A percentile compares a stretch with the other conserved stretches of the same genome.
These are phyloP conservation scores for Fratercula arctica DNA, from an alignment of 2,797 vertebrate genomes.

Conservation along the genomic window DNA sequence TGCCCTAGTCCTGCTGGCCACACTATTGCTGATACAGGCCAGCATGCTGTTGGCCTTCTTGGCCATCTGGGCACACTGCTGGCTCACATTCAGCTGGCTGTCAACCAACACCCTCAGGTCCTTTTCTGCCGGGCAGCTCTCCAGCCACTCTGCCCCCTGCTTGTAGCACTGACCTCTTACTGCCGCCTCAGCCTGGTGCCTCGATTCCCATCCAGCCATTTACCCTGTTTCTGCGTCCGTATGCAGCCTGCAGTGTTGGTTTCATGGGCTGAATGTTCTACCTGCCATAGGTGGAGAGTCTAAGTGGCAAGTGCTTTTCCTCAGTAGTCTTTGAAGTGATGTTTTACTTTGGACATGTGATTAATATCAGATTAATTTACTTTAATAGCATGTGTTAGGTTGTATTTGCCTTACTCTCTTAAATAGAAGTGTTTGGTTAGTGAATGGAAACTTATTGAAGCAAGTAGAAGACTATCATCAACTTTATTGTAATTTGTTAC, in stretches of 20 bases:
- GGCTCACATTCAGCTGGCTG: background rate
- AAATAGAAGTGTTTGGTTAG: background rate
- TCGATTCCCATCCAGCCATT: fast-evolving
- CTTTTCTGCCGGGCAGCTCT: background rate
- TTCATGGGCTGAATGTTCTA: background rate
- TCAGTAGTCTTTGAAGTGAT: background rate
- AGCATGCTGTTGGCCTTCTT: background rate
- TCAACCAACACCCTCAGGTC: background rate
- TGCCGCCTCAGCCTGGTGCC: background rate
- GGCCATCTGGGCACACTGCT: background rate
- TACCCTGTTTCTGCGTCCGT: background rate
- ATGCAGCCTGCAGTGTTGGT: background rate
- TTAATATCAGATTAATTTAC: background rate
- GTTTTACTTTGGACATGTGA: background rate
- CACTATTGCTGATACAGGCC: background rate
- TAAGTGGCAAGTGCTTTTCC: background rate
- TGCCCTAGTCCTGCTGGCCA: background rate
- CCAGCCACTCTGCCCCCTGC: background rate
- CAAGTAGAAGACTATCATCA: slow-evolving; percentile 26
- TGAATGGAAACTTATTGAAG: slow-evolving; percentile 25
- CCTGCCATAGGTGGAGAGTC: background rate
- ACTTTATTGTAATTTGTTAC: slow-evolving; percentile 52
- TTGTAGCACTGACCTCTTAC: background rate
- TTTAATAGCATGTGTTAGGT: background rate
- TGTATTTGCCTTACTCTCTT: background rate